These are phyloP conservation scores for Scrobipalpa atriplicella DNA, from an alignment of 2,888 invertebrate genomes.

Conservation along the genomic window DNA sequence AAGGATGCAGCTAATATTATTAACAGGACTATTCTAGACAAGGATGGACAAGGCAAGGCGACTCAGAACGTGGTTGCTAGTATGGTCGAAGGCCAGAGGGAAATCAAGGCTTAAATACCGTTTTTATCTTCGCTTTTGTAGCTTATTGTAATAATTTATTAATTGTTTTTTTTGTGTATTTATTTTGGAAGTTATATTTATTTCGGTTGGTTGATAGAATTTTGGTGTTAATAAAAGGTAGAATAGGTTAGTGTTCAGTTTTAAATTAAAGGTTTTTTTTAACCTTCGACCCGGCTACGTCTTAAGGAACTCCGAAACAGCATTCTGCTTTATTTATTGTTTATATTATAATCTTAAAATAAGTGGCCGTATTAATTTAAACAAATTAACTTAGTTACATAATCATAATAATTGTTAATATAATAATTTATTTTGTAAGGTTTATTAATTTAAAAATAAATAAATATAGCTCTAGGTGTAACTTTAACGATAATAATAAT, in stretches of 20 bases:
- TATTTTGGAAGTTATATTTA: neutral
- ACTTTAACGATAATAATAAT: neutral
- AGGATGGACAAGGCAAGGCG: conserved; percentile 51
- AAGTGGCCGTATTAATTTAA: conserved; percentile 54
- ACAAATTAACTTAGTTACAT: conserved; percentile 43
- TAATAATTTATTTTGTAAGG: neutral
- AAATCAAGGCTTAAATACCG: conserved; percentile 44
- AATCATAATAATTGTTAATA: neutral
- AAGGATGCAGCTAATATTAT: conserved; percentile 84
- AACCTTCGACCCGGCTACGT: conserved; percentile 3
- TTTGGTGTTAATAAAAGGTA: neutral
- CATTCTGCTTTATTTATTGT: conserved; percentile 27
- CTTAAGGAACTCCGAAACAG: neutral
- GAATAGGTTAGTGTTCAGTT: neutral
- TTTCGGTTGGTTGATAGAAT: neutral
- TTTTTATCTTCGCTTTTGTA: neutral
- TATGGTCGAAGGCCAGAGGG: conserved; percentile 65
- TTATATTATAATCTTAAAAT: conserved; percentile 33
- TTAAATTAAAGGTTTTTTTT: neutral
- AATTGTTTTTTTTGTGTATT: neutral
- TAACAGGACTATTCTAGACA: conserved; percentile 67
- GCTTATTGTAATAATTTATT: neutral
- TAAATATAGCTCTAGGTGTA: neutral
- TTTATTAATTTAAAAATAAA: neutral
- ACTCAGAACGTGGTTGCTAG: conserved; percentile 61